Percentiles rank a stretch among this genome's conserved stretches.
Evolutionary conservation across 2,888 invertebrate species (phyloP).

Genomic region (Ormyrus labotus): DNA sequence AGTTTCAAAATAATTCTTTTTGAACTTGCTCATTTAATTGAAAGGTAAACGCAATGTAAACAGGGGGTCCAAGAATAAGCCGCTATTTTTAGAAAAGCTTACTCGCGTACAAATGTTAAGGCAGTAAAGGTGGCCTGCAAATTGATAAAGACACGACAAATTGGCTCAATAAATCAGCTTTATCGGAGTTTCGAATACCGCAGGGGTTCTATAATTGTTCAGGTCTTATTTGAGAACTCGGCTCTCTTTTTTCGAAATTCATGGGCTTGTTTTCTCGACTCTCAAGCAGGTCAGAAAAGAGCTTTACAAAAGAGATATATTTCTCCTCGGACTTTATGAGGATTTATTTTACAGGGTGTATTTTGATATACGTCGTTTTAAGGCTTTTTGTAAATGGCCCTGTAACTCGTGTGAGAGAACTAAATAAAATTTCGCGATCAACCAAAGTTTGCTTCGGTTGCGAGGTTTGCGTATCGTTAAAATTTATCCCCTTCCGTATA

Average conservation of each 20-base stretch:
- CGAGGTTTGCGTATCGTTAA: background rate
- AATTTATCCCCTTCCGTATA: background rate
- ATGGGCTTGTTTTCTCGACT: background rate
- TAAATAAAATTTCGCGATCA: slow-evolving; percentile 30
- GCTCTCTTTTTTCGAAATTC: background rate
- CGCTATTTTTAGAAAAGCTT: too few relatives aligned
- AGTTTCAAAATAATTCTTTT: too few relatives aligned
- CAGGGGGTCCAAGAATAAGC: too few relatives aligned
- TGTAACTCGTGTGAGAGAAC: slow-evolving; percentile 24
- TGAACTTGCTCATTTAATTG: too few relatives aligned
- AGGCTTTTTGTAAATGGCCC: slow-evolving; percentile 37
- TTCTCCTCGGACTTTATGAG: slow-evolving; percentile 21
- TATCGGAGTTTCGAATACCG: background rate
- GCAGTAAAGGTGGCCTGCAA: background rate
- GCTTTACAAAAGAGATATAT: slow-evolving; percentile 18
- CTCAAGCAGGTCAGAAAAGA: background rate
- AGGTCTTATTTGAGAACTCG: background rate
- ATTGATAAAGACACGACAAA: slow-evolving; percentile 28
- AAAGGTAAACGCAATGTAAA: too few relatives aligned
- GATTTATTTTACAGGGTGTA: slow-evolving; percentile 30
- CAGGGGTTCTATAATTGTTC: slow-evolving; percentile 12
- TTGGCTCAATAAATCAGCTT: slow-evolving; percentile 30
- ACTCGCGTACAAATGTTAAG: too few relatives aligned
- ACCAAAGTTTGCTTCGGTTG: background rate
- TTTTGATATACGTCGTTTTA: slow-evolving; percentile 42